Base-by-base conservation (phyloP, 2,113 vertebrate genomes). In the Charadrius vociferus region DNA sequence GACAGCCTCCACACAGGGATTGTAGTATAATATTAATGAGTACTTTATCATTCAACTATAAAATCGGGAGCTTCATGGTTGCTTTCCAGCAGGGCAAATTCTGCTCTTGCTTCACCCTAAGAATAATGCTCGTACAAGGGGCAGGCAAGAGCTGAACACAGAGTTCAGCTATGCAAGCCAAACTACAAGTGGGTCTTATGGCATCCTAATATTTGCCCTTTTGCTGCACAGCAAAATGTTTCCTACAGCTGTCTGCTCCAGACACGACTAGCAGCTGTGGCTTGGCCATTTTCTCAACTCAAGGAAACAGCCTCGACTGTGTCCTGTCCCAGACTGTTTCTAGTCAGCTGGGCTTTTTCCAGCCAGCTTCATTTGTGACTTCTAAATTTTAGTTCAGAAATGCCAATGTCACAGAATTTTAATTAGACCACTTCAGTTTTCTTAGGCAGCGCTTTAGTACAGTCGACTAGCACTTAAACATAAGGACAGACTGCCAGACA, bases 191-290 rank as follows among this genome's bases (percentile, higher is more conserved):
- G 43, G 75, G 47, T 93, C 87, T 81, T 27, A 41, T 9, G 50
- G 85, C 74, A 90, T 87, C 92, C 56, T 89, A 62, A 37, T 87
- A 90, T 67, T 47, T 90, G 90, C 65, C 78, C 70, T 96, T 96
- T 82, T 79, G 85, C 72, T 75, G 74, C 85, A 55, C 56, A 84
- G 94, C 59, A 85, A 59, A 93, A 90, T 91, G 61, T 84, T 97
- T 96, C 86, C 84, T 93, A 58, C 96, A 95, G 94, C 95, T 94
- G 95, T 81, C 90, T 78, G 65, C 65, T 91, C 81, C 85, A 81
- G 81, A 87, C 81, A 84, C 37, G 90, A 66, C 32, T 13, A 94
- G 87, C 94, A 95, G 95, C 92, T 97, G 96, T 85, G 92, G 94
- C 70, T 94, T 75, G 85, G 56, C 47, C 88, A 55, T 87, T 92